Evolutionary conservation across 2,888 invertebrate genomes (phyloP).

Genomic region (Cecidostiba fungosa): DNA sequence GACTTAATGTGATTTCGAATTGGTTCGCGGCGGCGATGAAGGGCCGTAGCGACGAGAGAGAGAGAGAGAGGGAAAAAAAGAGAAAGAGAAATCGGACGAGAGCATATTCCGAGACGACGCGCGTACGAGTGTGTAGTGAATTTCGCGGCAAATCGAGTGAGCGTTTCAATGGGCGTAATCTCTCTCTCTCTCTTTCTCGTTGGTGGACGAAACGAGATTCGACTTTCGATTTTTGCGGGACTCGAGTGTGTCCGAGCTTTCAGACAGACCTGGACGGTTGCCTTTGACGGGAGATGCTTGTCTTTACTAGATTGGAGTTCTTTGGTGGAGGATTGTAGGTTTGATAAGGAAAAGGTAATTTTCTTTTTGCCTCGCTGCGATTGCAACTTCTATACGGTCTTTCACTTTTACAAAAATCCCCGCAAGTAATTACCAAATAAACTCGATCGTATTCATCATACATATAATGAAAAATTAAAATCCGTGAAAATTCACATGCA

Average conservation of each 20-base stretch:
- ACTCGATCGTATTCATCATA: too few species aligned
- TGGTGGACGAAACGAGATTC: conserved; percentile 28
- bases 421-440: too few species aligned
- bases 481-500: not conserved
- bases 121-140: not conserved
- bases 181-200: not conserved
- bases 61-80: not conserved
- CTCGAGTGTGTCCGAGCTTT: not conserved
- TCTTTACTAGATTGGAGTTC: not conserved
- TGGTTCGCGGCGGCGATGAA: conserved; percentile 60
- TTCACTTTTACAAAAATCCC: not conserved
- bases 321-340: not conserved
- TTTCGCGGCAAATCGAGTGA: conserved; percentile 57
- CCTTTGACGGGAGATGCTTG: conserved; percentile 1
- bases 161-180: conserved; percentile 38
- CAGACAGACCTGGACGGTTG: not conserved
- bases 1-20: conserved; percentile 77
- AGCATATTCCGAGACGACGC: not conserved
- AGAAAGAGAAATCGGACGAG: conserved; percentile 67
- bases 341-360: not conserved
- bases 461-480: not conserved
- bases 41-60: conserved; percentile 37
- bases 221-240: conserved; percentile 17
- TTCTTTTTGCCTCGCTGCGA: not conserved
- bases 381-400: too few species aligned